Conservation (phyloP, 1,140 invertebrate species). For the Polypedilum pembai region DNA sequence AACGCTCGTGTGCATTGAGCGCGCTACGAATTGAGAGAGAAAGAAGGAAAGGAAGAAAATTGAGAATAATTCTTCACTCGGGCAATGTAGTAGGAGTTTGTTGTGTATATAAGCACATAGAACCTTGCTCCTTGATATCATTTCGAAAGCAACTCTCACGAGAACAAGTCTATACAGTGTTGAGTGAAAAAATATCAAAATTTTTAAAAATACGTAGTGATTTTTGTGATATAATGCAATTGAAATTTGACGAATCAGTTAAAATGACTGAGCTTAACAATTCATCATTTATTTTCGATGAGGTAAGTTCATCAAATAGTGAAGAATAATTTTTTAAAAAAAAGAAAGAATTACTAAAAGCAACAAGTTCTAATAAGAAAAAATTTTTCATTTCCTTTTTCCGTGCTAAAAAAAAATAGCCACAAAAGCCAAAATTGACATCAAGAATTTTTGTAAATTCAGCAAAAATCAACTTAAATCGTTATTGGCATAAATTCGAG, state of each 20-base stretch:
- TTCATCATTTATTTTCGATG: slow-evolving; percentile 26
- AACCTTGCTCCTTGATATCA: slow-evolving; percentile 18
- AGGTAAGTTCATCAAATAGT: neutral
- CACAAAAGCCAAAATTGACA: slow-evolving; percentile 12
- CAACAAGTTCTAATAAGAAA: neutral
- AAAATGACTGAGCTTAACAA: neutral
- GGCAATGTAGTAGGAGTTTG: slow-evolving; percentile 17
- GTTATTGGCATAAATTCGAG: slow-evolving; percentile 15
- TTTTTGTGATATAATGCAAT: neutral
- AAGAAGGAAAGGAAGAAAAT: neutral
- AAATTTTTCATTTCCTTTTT: neutral
- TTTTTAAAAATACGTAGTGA: neutral
- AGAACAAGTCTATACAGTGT: neutral
- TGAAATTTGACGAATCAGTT: neutral
- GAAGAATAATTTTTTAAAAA: neutral
- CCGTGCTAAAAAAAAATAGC: neutral
- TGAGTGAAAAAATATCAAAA: neutral
- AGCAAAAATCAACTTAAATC: slow-evolving; percentile 6
- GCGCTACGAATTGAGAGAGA: slow-evolving; percentile 20
- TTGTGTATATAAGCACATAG: neutral
- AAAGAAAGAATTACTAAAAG: neutral
- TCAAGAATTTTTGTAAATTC: neutral
- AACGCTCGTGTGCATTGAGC: slow-evolving; percentile 16
- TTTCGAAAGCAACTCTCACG: neutral
- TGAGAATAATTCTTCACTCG: neutral